Evolutionary conservation across 2,888 invertebrate species (phyloP), one percentile per base, ranked within the genome.

Genomic region (Homarus gammarus): DNA sequence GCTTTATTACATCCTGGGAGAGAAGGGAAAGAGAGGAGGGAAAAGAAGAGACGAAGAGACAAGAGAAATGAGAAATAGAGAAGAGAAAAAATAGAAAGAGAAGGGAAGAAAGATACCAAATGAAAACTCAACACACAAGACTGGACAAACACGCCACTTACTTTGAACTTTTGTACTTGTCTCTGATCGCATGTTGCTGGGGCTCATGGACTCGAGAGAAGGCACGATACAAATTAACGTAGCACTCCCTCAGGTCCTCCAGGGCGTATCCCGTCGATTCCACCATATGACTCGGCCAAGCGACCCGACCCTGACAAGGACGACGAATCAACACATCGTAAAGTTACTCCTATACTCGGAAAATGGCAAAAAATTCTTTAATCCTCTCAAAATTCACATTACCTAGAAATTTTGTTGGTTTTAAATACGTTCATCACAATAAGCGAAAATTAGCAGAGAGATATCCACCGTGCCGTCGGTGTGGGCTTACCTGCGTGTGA

Each of bases 131-230:
- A 12, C 18, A 22, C 12, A 84, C n/a, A n/a, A n/a, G n/a, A n/a
- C n/a, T n/a, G n/a, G n/a, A n/a, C n/a, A n/a, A n/a, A n/a, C n/a
- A n/a, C n/a, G n/a, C n/a, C 73, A 93, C 93, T 93, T 93, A 95
- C 94, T 94, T 94, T 84, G 93, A 92, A 77, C 93, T 92, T 92
- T 96, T 97, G 95, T 98, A 99, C 94, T 98, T 99, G 93, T 98
- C 98, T 92, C 96, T 96, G 92, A 98, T 96, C 78, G 98, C 97
- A 93, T 97, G 97, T 93, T 98, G 97, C 64, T 96, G 95, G 92
- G 96, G 95, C 68, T 94, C 94, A 10, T 95, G 94, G 2, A 97
- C 96, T 93, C 95, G 95, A 79, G 94, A 93, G 93, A 97, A 97
- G 22, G 97, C 95, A 93, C 95, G 95, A 88, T 96, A 95, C 89